Evolutionary conservation across 2,888 invertebrate species (phyloP), one percentile per base, ranked within the genome.

Genomic region (Dendrolimus houi): DNA sequence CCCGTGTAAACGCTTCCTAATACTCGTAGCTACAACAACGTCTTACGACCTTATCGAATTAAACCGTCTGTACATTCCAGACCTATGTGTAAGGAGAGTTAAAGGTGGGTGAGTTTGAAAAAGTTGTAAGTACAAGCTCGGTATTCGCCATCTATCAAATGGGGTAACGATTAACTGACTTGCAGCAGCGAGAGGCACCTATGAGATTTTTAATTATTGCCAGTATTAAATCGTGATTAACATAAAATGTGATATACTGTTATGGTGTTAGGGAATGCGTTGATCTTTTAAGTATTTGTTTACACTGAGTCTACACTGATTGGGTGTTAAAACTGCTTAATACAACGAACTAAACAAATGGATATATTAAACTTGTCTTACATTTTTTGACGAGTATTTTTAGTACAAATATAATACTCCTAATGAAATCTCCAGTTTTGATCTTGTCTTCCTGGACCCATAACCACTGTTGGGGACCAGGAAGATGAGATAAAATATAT

Each of bases 1-100:
- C 80, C 77, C 82, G 84, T 90, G 86, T 89, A 88, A 89, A 89
- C 89, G 89, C 85, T 85, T 82, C 86, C 81, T 88, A 89, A 89
- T 89, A 86, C 85, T 81, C 72, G 77, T 77, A 81, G 81, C 82
- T 82, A 71, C 74, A 69, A 64, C 61, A 54, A 59, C 71, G 72
- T 82, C 84, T 84, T 85, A 68, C 71, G 81, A 85, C 87, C 75
- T 68, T 85, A 62, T 74, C 81, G 41, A 52, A 74, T 55, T 74
- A 64, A 72, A 0, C 2, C 1, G 52, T 14, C 47, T 53, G 2
- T 52, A 12, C 42, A 60, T 57, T 54, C 54, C 56, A 54, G n/a
- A 14, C 41, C 13, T 52, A 60, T 52, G 53, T 47, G 53, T 59
- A 56, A 1, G 54, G 53, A 47, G 8, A 54, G 57, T 58, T 54